Evolutionary conservation across 2,888 invertebrate species (phyloP).

Genomic region (Branchellion lobata): DNA sequence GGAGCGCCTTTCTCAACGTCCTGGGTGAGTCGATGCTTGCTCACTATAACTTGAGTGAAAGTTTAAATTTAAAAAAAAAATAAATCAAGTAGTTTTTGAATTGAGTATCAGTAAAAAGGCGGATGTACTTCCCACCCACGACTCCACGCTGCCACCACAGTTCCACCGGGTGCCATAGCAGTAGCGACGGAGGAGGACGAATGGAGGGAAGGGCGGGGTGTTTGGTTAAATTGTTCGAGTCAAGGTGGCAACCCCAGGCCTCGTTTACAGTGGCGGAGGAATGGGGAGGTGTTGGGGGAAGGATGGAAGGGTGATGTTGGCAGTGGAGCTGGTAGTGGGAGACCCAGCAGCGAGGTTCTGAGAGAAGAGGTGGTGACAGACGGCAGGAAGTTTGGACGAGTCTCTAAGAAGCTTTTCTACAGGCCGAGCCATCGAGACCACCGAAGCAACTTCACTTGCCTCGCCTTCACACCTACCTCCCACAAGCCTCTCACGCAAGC

Average conservation of each 20-base stretch:
- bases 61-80: too few species aligned
- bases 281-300: background rate
- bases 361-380: background rate
- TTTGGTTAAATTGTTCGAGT: slow-evolving; percentile 3
- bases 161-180: background rate
- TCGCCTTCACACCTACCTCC: background rate
- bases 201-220: background rate
- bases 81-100: background rate
- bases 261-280: background rate
- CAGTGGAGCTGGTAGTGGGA: background rate
- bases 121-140: too few species aligned
- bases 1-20: background rate
- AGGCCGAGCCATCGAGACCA: background rate
- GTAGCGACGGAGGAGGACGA: background rate
- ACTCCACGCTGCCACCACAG: too few species aligned
- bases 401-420: background rate
- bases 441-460: background rate
- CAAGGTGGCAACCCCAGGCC: background rate
- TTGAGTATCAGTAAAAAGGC: background rate
- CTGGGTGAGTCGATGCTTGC: background rate
- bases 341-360: background rate
- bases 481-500: background rate
- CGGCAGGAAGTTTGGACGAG: background rate
- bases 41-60: too few species aligned
- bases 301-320: background rate